Evolutionary conservation across 1,140 invertebrate genomes (phyloP), one percentile per base, ranked within the genome.

Genomic region (Neelides sp.): DNA sequence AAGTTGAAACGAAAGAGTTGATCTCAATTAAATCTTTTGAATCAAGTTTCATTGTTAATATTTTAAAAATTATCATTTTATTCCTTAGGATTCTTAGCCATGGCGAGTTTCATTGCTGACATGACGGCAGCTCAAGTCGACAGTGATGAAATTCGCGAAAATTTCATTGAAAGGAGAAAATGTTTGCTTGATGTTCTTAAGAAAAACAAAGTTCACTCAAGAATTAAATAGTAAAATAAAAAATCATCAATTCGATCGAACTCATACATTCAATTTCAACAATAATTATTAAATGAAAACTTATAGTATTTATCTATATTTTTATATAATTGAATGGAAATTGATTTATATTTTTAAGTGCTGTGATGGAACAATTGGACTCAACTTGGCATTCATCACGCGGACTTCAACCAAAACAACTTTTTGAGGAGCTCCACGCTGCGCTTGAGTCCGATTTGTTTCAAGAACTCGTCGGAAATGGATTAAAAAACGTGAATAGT

Each of bases 61-160:
- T 32, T 10, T 32, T 32, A 39, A 15, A 39, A 44, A 30, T 44
- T 4, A 15, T n/a, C 15, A 30, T 44, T 44, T 10, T n/a, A 34
- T 34, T 10, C 13, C 13, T 13, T 26, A 58, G 56, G 56, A 19
- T 58, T 54, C 17, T 37, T 54, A n/a, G 42, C 54, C 19, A 30
- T 54, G 27, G 44, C 48, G 23, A 55, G 57, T 32, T 30, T 59
- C 10, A 40, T 55, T 15, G 49, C 57, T 22, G 54, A 59, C 36
- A 55, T 59, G 12, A 59, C 57, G 4, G 57, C 52, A 8, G 49
- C 57, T 3, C 49, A 51, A 37, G 52, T 59, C 1, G 57, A 59
- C 42, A 54, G 34, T 42, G 57, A 59, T 37, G 52, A 55, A 39
- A 49, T 47, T 13, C 49, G 57, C 7, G 45, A 49, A n/a, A 30